A percentile compares a stretch with the other conserved stretches of the same genome.
Conservation (phyloP, 2,113 vertebrate species). For the Esox niger region DNA sequence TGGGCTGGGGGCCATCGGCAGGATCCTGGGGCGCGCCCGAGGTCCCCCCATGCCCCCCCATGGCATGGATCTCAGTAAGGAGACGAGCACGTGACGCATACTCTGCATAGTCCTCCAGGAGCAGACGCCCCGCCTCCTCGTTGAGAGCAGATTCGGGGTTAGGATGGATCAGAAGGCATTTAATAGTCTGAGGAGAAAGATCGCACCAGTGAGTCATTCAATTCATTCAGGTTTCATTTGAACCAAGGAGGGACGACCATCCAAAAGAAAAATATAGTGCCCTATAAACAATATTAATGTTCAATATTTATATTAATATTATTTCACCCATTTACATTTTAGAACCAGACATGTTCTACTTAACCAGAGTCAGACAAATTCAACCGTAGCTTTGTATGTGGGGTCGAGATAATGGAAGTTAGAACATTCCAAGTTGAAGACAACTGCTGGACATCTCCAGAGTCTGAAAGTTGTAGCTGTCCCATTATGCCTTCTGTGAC, state of each 20-base stretch:
- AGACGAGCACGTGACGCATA: conserved; percentile 86
- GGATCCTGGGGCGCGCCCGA: conserved; percentile 66
- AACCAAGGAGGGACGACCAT: background rate
- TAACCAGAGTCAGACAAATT: too few relatives aligned
- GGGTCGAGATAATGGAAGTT: too few relatives aligned
- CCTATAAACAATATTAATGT: background rate
- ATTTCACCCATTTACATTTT: background rate
- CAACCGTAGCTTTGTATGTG: too few relatives aligned
- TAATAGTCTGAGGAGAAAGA: conserved; percentile 77
- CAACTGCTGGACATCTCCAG: too few relatives aligned
- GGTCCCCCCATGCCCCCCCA: conserved; percentile 65
- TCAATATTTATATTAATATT: too few relatives aligned
- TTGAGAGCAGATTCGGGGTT: conserved; percentile 90
- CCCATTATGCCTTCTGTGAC: too few relatives aligned
- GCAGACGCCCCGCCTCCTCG: conserved; percentile 85
- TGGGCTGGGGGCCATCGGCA: conserved; percentile 81
- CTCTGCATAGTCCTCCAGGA: conserved; percentile 89
- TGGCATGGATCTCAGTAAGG: conserved; percentile 87
- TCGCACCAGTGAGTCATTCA: background rate
- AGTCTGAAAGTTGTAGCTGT: too few relatives aligned
- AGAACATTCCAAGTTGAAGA: too few relatives aligned
- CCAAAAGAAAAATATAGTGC: background rate
- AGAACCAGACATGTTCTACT: too few relatives aligned
- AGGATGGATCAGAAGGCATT: conserved; percentile 93
- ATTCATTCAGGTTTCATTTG: background rate